A percentile compares a stretch with the other conserved stretches of the same genome.
These are phyloP conservation scores for Champsocephalus esox DNA, from an alignment of 2,797 vertebrate genomes.

Conservation along the genomic window DNA sequence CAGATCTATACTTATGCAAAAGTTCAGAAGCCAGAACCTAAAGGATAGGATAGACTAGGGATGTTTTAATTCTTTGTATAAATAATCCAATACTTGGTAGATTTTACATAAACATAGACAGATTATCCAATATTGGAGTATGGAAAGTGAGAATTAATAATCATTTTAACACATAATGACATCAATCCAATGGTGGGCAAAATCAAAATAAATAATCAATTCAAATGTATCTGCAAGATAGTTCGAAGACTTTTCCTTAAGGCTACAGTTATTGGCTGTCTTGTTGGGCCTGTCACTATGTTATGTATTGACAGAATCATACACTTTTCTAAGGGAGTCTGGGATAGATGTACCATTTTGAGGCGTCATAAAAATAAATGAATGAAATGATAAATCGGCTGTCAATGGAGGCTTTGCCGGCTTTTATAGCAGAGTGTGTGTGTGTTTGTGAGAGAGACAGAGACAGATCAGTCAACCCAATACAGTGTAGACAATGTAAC, in stretches of 20 bases:
- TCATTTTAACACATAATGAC: not conserved
- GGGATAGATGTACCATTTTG: not conserved
- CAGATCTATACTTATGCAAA: not conserved
- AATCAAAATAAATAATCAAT: too few species aligned
- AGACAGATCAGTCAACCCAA: not conserved
- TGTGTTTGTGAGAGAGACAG: not conserved
- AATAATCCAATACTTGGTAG: not conserved
- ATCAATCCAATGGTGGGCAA: not conserved
- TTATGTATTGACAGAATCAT: not conserved
- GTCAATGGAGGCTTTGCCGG: not conserved
- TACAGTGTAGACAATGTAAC: slow-evolving; percentile 11
- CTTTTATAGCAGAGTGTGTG: not conserved
- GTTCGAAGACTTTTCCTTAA: not conserved
- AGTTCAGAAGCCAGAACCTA: not conserved
- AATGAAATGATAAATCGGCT: not conserved
- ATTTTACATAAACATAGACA: not conserved
- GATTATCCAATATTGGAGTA: slow-evolving; percentile 1
- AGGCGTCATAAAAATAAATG: not conserved
- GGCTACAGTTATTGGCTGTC: slow-evolving; percentile 4
- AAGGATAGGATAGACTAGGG: not conserved
- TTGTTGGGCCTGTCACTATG: not conserved
- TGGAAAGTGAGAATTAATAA: not conserved
- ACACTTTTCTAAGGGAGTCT: not conserved
- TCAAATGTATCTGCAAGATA: not conserved
- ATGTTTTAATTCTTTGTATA: not conserved